Base-by-base conservation (phyloP, 2,888 invertebrate genomes). In the Apodemia zela region DNA sequence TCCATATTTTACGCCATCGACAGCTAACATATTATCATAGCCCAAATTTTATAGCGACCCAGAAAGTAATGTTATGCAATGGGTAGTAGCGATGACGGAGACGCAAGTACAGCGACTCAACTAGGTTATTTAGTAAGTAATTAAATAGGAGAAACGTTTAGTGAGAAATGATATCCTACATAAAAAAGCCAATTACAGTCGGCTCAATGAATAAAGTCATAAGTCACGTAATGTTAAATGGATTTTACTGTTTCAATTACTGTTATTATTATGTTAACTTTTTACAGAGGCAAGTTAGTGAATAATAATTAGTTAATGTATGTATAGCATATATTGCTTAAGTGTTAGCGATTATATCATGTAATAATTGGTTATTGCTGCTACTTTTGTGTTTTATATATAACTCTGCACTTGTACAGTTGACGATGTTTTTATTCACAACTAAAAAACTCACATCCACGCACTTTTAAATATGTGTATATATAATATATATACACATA, bases 51-150 rank as follows among this genome's bases (percentile, higher is more conserved):
- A 63, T 66, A 60, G 63, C 64, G 65, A 68, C 68, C 81, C 77
- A 83, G 76, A 79, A 80, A 78, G 69, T 66, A n/a, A 0, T 66
- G 64, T 88, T 86, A 82, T 78, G 80, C 75, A 87, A 87, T 74
- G 65, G 59, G 67, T 72, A 68, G 72, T 72, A 73, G 71, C 73
- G 72, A 71, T 73, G 69, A 77, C 77, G 74, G 76, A 80, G 75
- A 79, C 74, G 74, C 81, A 80, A 79, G 78, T 78, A 75, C 76
- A 80, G 81, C 75, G 69, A 67, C 65, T 71, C 61, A 71, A 73
- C 67, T 71, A 68, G 72, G 73, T 70, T 72, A 71, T 68, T 57
- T 57, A 57, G 64, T 66, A 64, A 68, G 60, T 47, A 63, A 62
- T 42, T 25, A 42, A 45, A 62, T 33, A 59, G 42, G 49, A 63